These are phyloP conservation scores for Melinaea menophilus DNA, from an alignment of 2,888 invertebrate species.

Conservation along the genomic window DNA sequence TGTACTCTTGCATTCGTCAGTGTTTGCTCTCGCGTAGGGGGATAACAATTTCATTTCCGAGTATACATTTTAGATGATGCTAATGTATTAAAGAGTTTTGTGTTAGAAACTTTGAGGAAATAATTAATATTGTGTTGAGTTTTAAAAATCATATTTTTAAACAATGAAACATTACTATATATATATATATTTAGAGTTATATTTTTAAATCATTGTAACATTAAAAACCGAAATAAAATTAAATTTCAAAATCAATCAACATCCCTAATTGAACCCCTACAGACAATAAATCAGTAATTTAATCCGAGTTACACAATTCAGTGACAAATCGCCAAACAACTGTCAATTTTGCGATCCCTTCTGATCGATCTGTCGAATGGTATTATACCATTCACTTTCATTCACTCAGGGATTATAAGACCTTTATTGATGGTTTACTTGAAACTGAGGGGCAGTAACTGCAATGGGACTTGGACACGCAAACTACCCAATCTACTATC, in stretches of 20 bases:
- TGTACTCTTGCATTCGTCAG: slow-evolving; percentile 53
- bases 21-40: slow-evolving; percentile 48
- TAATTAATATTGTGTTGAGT: neutral
- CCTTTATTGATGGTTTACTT: slow-evolving; percentile 46
- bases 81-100: slow-evolving; percentile 25
- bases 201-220: too few species aligned
- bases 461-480: neutral
- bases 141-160: neutral
- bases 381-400: slow-evolving; percentile 43
- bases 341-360: slow-evolving; percentile 36
- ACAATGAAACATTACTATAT: neutral
- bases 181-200: too few species aligned
- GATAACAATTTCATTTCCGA: slow-evolving; percentile 38
- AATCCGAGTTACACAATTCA: slow-evolving; percentile 32
- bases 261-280: neutral
- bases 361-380: slow-evolving; percentile 42
- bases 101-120: slow-evolving; percentile 1
- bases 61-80: slow-evolving; percentile 32
- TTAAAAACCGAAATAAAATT: too few species aligned
- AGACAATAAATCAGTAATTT: slow-evolving; percentile 37
- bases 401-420: slow-evolving; percentile 36
- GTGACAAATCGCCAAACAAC: slow-evolving; percentile 41
- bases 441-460: slow-evolving; percentile 35
- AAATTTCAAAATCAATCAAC: neutral
- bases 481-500: too few species aligned